Conservation (phyloP, 1,140 invertebrate genomes). For the Mylabris phalerata region DNA sequence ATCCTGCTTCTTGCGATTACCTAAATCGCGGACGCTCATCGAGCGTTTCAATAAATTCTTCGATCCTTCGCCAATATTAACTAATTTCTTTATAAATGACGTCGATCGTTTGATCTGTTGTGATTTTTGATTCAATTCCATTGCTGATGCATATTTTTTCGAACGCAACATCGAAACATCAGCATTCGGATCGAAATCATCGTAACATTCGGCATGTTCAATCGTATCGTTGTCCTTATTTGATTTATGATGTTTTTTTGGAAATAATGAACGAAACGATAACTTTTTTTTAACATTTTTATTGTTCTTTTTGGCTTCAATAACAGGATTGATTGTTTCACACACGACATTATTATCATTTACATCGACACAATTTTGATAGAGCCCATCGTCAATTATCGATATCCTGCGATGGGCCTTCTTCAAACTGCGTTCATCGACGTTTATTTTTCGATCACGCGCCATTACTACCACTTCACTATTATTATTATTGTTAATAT, state of each 20-base stretch:
- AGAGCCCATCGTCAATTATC: background rate
- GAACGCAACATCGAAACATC: slow-evolving; percentile 17
- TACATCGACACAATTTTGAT: slow-evolving; percentile 5
- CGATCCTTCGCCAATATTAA: slow-evolving; percentile 30
- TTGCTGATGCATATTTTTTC: slow-evolving; percentile 31
- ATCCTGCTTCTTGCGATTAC: slow-evolving; percentile 23
- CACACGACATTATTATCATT: slow-evolving; percentile 14
- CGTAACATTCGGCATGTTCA: slow-evolving; percentile 24
- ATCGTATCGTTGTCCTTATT: slow-evolving; percentile 20
- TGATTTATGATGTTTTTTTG: slow-evolving; percentile 20
- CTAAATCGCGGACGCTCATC: slow-evolving; percentile 34
- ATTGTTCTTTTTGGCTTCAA: slow-evolving; percentile 1
- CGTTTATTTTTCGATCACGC: slow-evolving; percentile 10
- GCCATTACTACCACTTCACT: slow-evolving; percentile 14
- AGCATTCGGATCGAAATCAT: slow-evolving; percentile 22
- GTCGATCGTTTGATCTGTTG: slow-evolving; percentile 20
- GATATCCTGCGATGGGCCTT: slow-evolving; percentile 1
- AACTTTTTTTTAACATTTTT: slow-evolving; percentile 17
- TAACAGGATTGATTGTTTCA: slow-evolving; percentile 2
- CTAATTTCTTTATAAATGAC: slow-evolving; percentile 30
- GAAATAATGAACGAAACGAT: slow-evolving; percentile 24
- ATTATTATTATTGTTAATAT: no score
- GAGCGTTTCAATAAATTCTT: slow-evolving; percentile 32
- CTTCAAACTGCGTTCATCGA: slow-evolving; percentile 7
- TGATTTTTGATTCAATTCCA: slow-evolving; percentile 26